phyloP scores from a whole-genome alignment of 1,140 invertebrate genomes.

The Sycobia sp. region DNA sequence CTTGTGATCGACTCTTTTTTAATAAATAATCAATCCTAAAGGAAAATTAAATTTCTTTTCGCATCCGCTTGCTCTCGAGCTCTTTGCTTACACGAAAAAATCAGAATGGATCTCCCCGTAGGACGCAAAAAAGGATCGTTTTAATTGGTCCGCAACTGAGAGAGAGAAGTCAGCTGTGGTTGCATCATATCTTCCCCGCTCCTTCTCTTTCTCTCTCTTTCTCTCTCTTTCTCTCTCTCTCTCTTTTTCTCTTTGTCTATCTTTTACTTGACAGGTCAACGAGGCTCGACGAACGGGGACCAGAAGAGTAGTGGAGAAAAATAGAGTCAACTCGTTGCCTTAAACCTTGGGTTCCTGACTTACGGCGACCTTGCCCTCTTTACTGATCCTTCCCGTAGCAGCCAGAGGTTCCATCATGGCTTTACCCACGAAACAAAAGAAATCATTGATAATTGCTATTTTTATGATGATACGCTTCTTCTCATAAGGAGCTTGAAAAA shows the following conservation, averaged over 20 bases:
- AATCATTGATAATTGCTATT: slow-evolving; percentile 45
- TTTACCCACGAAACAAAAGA: slow-evolving; percentile 54
- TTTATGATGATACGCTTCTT: not conserved
- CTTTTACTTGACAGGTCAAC: slow-evolving; percentile 28
- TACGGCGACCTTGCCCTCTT: slow-evolving; percentile 54
- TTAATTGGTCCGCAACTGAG: slow-evolving; percentile 34
- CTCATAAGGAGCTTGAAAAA: not conserved
- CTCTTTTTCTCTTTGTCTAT: not conserved
- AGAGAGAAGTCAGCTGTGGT: not conserved
- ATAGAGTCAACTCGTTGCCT: slow-evolving; percentile 47
- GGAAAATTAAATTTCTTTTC: not conserved
- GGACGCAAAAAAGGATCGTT: not conserved
- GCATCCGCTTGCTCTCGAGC: not conserved
- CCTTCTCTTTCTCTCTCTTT: too few species aligned
- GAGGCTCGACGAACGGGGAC: slow-evolving; percentile 21
- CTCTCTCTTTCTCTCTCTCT: too few species aligned
- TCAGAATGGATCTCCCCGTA: slow-evolving; percentile 13
- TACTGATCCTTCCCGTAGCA: slow-evolving; percentile 60
- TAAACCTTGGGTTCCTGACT: slow-evolving; percentile 47
- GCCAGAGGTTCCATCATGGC: slow-evolving; percentile 57
- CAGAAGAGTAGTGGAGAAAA: slow-evolving; percentile 30
- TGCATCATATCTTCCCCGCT: not conserved
- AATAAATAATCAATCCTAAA: slow-evolving; percentile 21
- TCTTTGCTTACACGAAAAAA: not conserved
- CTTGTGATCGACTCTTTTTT: slow-evolving; percentile 37